These are phyloP conservation scores for Amphipyra tragopoginis DNA, from an alignment of 2,888 invertebrate genomes.

Conservation along the genomic window DNA sequence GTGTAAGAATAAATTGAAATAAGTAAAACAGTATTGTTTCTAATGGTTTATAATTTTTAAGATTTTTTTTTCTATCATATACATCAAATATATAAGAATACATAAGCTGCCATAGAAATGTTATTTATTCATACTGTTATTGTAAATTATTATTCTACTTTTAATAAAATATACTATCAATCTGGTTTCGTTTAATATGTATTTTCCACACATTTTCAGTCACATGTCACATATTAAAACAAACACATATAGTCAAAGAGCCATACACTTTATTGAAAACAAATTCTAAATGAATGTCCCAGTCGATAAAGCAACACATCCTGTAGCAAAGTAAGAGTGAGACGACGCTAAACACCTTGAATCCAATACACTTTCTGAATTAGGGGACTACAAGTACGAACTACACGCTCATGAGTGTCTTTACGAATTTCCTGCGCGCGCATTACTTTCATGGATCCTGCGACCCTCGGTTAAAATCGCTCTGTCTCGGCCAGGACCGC, in stretches of 20 bases:
- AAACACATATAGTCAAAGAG: background rate
- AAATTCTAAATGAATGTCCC: slow-evolving; percentile 27
- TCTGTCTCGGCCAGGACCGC: slow-evolving; percentile 65
- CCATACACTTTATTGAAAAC: slow-evolving; percentile 7
- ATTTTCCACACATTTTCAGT: slow-evolving; percentile 25
- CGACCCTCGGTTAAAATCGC: slow-evolving; percentile 68
- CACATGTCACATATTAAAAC: background rate
- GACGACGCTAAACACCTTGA: slow-evolving; percentile 36
- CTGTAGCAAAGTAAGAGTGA: slow-evolving; percentile 35
- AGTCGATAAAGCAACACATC: slow-evolving; percentile 37
- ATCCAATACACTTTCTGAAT: slow-evolving; percentile 34
- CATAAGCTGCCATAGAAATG: slow-evolving; percentile 58
- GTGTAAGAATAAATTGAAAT: slow-evolving; percentile 21
- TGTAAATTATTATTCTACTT: slow-evolving; percentile 65
- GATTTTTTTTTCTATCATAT: slow-evolving; percentile 44
- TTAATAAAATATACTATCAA: slow-evolving; percentile 66
- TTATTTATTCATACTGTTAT: slow-evolving; percentile 60
- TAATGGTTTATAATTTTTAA: slow-evolving; percentile 32
- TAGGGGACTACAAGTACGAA: slow-evolving; percentile 42
- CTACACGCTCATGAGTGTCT: slow-evolving; percentile 30
- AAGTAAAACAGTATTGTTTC: slow-evolving; percentile 32
- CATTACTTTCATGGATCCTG: slow-evolving; percentile 73
- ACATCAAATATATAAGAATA: slow-evolving; percentile 40
- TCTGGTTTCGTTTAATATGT: slow-evolving; percentile 37
- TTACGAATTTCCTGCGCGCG: slow-evolving; percentile 80